phyloP scores from a whole-genome alignment of 2,888 invertebrate genomes.

The Philonicus albiceps region DNA sequence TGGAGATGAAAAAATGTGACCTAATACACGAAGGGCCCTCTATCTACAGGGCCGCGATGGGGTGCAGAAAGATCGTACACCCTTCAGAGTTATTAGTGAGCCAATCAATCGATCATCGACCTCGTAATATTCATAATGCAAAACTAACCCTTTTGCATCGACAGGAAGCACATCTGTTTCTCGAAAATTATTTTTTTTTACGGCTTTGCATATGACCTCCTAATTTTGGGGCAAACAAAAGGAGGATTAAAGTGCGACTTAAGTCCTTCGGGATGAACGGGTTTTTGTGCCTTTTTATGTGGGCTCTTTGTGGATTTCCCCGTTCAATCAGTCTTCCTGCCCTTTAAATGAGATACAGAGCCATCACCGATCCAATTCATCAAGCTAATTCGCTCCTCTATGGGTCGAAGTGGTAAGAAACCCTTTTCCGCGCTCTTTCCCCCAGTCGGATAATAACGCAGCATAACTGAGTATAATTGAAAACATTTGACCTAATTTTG shows the following conservation, averaged over 20 bases:
- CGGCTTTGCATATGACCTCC: conserved; percentile 18
- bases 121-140: conserved; percentile 11
- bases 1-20: neutral
- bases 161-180: conserved; percentile 7
- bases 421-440: neutral
- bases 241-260: neutral
- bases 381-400: neutral
- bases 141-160: neutral
- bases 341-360: neutral
- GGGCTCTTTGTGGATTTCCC: neutral
- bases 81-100: neutral
- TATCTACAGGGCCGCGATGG: too few species aligned
- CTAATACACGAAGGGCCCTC: neutral
- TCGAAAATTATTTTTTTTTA: neutral
- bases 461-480: neutral
- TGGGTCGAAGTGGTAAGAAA: neutral
- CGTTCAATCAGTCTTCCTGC: neutral
- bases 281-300: neutral
- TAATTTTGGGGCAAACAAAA: neutral
- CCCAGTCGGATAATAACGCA: neutral
- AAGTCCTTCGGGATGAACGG: neutral
- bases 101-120: conserved; percentile 19
- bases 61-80: neutral
- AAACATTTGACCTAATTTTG: neutral
- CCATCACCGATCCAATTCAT: neutral